phyloP scores from a whole-genome alignment of 2,113 vertebrate genomes.

The Eonycteris spelaea region DNA sequence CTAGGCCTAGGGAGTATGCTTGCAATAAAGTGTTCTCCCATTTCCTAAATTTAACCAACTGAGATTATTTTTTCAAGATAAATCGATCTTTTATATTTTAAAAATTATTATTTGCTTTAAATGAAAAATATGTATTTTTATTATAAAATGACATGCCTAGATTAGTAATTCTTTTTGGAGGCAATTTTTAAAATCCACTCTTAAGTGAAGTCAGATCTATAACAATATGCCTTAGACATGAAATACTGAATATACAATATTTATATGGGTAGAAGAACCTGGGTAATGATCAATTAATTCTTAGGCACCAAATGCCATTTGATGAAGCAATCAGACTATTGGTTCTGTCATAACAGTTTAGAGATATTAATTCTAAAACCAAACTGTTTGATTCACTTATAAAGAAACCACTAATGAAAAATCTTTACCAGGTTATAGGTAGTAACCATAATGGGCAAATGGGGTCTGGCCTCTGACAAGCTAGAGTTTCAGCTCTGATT shows the following conservation, averaged over 20 bases:
- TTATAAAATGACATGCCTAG: neutral
- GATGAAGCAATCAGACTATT: neutral
- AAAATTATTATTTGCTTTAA: slow-evolving; percentile 1
- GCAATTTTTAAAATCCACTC: neutral
- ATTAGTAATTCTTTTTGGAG: neutral
- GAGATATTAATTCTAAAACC: neutral
- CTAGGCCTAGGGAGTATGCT: neutral
- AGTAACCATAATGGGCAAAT: neutral
- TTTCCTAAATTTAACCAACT: neutral
- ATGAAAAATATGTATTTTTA: neutral
- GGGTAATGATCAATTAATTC: neutral
- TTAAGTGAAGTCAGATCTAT: neutral
- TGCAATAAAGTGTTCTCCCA: neutral
- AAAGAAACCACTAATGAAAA: neutral
- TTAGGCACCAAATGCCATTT: neutral
- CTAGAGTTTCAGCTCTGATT: neutral
- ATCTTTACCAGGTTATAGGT: neutral
- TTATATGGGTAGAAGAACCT: neutral
- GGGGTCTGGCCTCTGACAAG: neutral
- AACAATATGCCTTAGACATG: neutral
- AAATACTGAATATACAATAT: neutral
- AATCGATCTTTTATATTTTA: neutral
- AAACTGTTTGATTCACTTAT: neutral
- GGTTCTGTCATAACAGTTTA: neutral
- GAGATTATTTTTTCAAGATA: slow-evolving; percentile 24